phyloP scores from a whole-genome alignment of 2,797 vertebrate species.

The Nannoperca obscura region DNA sequence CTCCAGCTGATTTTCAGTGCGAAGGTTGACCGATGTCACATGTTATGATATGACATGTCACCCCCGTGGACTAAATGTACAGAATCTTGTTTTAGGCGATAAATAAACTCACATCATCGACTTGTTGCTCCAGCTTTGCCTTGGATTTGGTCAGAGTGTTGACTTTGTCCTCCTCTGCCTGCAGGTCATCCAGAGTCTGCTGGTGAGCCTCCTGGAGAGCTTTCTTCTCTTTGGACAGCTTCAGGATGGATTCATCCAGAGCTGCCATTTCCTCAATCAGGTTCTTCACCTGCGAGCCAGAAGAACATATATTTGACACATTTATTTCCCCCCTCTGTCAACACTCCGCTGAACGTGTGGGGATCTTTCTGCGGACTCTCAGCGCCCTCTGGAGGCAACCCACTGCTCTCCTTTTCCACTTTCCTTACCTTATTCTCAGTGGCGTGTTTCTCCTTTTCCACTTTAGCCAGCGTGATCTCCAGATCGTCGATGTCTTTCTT shows the following conservation, averaged over 20 bases:
- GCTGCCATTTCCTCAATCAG: slow-evolving; percentile 94
- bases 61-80: neutral
- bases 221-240: slow-evolving; percentile 94
- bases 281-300: slow-evolving; percentile 90
- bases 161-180: slow-evolving; percentile 96
- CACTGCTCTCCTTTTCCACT: neutral
- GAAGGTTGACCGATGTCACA: neutral
- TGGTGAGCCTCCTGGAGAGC: slow-evolving; percentile 94
- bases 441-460: slow-evolving; percentile 95
- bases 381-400: neutral
- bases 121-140: slow-evolving; percentile 94
- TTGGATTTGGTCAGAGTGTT: slow-evolving; percentile 93
- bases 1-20: slow-evolving; percentile 86
- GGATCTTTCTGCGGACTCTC: slow-evolving; percentile 2
- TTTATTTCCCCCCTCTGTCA: neutral
- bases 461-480: slow-evolving; percentile 93
- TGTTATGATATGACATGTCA: neutral
- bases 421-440: slow-evolving; percentile 91
- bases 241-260: slow-evolving; percentile 92
- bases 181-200: slow-evolving; percentile 94
- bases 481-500: slow-evolving; percentile 97
- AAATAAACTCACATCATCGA: slow-evolving; percentile 90
- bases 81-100: neutral
- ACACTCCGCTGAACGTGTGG: neutral
- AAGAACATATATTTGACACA: neutral